A percentile compares a stretch with the other conserved stretches of the same genome.
Conservation (phyloP, 2,113 vertebrate genomes). For the Hippocampus barbouri region DNA sequence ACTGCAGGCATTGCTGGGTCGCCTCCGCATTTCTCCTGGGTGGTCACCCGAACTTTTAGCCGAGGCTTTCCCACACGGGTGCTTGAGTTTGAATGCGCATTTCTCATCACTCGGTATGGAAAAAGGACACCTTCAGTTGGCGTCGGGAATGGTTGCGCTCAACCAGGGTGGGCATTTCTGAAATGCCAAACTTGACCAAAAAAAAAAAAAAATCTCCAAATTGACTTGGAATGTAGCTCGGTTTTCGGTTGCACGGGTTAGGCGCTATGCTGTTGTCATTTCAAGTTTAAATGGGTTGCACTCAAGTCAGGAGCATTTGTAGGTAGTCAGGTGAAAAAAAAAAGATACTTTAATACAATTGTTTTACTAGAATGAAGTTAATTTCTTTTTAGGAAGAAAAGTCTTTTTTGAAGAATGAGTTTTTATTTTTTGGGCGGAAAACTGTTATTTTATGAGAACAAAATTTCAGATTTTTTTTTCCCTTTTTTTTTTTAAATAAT, state of each 20-base stretch:
- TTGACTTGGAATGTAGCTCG: neutral
- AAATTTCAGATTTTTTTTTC: too few species aligned
- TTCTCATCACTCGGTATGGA: neutral
- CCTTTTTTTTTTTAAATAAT: too few species aligned
- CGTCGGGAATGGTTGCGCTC: neutral
- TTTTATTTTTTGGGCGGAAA: too few species aligned
- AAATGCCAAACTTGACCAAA: neutral
- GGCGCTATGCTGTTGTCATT: neutral
- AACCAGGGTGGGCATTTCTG: neutral
- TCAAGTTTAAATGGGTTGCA: neutral
- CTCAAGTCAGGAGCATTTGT: too few species aligned
- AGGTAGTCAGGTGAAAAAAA: too few species aligned
- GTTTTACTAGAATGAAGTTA: too few species aligned
- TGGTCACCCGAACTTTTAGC: neutral
- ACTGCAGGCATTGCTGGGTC: conserved; percentile 1
- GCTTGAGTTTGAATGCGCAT: neutral
- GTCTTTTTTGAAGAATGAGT: too few species aligned
- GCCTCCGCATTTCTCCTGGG: neutral
- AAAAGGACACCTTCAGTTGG: neutral
- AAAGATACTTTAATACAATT: too few species aligned
- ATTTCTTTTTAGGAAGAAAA: too few species aligned
- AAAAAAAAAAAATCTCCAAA: neutral
- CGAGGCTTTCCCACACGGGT: neutral
- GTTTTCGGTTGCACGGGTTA: neutral
- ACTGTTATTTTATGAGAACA: too few species aligned